Percentiles rank a stretch among this genome's conserved stretches.
These are phyloP conservation scores for Datnioides undecimradiatus DNA, from an alignment of 2,113 vertebrate species.

Conservation along the genomic window DNA sequence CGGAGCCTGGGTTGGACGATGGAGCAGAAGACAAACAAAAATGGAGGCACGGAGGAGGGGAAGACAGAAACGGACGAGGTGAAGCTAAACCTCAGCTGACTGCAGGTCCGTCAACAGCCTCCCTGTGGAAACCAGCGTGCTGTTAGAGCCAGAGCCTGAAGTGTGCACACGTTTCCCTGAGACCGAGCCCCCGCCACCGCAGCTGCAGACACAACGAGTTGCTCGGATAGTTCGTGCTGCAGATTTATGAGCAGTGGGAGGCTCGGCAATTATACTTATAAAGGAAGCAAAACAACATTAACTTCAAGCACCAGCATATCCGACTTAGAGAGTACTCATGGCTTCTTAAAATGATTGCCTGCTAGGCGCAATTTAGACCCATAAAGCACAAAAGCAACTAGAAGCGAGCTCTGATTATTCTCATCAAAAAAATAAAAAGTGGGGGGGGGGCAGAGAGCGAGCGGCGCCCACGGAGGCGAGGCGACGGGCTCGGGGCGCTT, in stretches of 20 bases:
- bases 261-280: conserved; percentile 54
- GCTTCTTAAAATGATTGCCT: conserved; percentile 64
- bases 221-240: conserved; percentile 14
- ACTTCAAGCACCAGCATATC: conserved; percentile 55
- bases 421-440: conserved; percentile 59
- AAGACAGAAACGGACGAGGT: no score
- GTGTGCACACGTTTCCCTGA: background rate
- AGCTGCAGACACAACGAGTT: background rate
- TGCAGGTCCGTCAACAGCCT: background rate
- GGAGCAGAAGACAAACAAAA: no score
- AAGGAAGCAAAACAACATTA: conserved; percentile 68
- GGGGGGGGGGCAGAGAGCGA: conserved; percentile 1
- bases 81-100: no score
- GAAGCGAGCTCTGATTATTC: conserved; percentile 35
- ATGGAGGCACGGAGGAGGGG: no score
- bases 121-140: no score
- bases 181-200: background rate
- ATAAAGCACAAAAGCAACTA: conserved; percentile 24
- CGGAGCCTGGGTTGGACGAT: no score
- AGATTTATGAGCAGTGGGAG: conserved; percentile 55
- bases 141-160: no score
- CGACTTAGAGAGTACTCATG: conserved; percentile 47
- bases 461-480: background rate
- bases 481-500: background rate
- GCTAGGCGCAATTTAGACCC: conserved; percentile 49